Percentiles rank a stretch among this genome's conserved stretches.
Conservation (phyloP, 2,797 vertebrate genomes). For the Gymnoscopelus braueri region DNA sequence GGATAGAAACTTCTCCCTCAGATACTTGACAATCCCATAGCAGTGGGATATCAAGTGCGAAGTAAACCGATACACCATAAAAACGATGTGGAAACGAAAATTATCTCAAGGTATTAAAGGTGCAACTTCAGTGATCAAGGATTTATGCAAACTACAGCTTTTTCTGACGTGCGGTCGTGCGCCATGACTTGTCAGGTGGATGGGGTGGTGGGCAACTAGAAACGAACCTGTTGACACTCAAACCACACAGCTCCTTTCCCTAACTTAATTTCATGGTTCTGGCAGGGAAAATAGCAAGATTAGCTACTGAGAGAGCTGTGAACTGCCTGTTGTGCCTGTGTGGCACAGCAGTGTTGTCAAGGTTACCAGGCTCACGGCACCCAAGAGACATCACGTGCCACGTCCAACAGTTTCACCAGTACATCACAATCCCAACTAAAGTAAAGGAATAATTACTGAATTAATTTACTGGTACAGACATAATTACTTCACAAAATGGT, state of each 20-base stretch:
- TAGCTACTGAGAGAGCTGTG: conserved; percentile 29
- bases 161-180: too few relatives aligned
- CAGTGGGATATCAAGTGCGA: too few relatives aligned
- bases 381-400: conserved; percentile 19
- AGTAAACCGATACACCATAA: too few relatives aligned
- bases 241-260: background rate
- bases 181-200: too few relatives aligned
- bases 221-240: too few relatives aligned
- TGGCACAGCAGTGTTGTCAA: conserved; percentile 67
- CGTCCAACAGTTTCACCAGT: conserved; percentile 6
- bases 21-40: background rate
- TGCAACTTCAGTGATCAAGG: too few relatives aligned
- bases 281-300: background rate
- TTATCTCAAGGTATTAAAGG: too few relatives aligned
- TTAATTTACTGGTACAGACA: too few relatives aligned
- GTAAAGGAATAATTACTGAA: too few relatives aligned
- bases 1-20: conserved; percentile 63
- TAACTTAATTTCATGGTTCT: conserved; percentile 1
- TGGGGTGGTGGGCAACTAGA: too few relatives aligned
- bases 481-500: background rate
- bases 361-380: conserved; percentile 73
- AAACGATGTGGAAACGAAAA: too few relatives aligned
- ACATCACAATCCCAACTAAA: background rate
- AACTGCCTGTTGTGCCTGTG: conserved; percentile 52
- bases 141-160: too few relatives aligned